Evolutionary conservation across 2,888 invertebrate species (phyloP).

Genomic region (Idaea biselata): DNA sequence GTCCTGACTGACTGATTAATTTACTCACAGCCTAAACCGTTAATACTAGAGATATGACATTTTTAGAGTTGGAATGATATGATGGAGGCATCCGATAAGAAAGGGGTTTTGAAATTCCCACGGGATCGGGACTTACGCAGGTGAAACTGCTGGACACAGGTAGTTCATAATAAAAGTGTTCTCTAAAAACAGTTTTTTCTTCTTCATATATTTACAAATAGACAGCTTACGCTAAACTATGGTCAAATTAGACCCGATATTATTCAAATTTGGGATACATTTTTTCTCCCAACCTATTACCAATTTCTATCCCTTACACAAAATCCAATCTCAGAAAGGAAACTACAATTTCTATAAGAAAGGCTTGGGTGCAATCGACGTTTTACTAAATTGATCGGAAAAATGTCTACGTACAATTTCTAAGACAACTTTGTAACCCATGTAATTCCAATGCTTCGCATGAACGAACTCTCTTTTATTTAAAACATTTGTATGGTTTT

Average conservation of each 20-base stretch:
- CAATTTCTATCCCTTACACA: not conserved
- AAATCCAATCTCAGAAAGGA: not conserved
- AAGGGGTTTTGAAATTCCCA: too few relatives aligned
- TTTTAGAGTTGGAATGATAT: too few relatives aligned
- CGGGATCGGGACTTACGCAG: too few relatives aligned
- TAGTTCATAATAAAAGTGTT: not conserved
- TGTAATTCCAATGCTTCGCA: not conserved
- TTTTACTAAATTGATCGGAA: not conserved
- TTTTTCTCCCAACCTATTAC: not conserved
- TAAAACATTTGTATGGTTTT: not conserved
- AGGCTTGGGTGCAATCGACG: not conserved
- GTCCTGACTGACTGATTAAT: too few relatives aligned
- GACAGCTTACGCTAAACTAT: not conserved
- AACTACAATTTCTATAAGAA: not conserved
- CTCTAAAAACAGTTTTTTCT: not conserved
- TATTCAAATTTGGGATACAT: not conserved
- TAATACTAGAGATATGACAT: too few relatives aligned
- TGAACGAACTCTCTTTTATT: not conserved
- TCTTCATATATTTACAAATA: not conserved
- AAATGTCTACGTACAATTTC: conserved; percentile 1
- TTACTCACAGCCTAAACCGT: too few relatives aligned
- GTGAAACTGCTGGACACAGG: too few relatives aligned
- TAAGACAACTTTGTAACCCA: not conserved
- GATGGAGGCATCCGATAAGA: too few relatives aligned
- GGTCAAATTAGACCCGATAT: not conserved